These are phyloP conservation scores for Cheilosia scutellata DNA, from an alignment of 2,888 invertebrate species.

Conservation along the genomic window DNA sequence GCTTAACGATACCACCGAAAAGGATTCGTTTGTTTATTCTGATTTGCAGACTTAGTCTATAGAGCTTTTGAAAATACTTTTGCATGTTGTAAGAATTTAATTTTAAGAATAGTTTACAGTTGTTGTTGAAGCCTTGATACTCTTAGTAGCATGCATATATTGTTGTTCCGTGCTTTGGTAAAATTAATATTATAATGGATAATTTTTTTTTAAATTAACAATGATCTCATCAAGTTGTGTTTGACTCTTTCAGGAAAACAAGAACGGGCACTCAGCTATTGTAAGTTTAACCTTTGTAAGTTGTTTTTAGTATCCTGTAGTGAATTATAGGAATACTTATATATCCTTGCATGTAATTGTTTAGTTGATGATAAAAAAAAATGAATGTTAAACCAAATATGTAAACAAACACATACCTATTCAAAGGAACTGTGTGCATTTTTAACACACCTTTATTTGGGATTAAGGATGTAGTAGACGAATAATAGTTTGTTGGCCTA, in stretches of 20 bases:
- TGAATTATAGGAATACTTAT: neutral
- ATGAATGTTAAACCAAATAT: neutral
- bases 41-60: neutral
- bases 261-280: conserved; percentile 74
- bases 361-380: neutral
- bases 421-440: too few species aligned
- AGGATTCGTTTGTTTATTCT: conserved; percentile 5
- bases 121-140: neutral
- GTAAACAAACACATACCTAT: neutral
- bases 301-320: conserved; percentile 48
- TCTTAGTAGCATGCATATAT: neutral
- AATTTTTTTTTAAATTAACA: neutral
- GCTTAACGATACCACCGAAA: neutral
- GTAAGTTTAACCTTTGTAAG: conserved; percentile 73
- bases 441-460: too few species aligned
- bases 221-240: conserved; percentile 38
- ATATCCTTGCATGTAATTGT: conserved; percentile 30
- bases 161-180: conserved; percentile 14
- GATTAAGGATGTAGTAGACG: too few species aligned
- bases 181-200: neutral
- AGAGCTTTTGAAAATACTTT: neutral
- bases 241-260: conserved; percentile 73
- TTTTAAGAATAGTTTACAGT: neutral
- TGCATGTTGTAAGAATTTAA: neutral
- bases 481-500: too few species aligned